phyloP scores from a whole-genome alignment of 2,113 vertebrate species.

The Solea solea region DNA sequence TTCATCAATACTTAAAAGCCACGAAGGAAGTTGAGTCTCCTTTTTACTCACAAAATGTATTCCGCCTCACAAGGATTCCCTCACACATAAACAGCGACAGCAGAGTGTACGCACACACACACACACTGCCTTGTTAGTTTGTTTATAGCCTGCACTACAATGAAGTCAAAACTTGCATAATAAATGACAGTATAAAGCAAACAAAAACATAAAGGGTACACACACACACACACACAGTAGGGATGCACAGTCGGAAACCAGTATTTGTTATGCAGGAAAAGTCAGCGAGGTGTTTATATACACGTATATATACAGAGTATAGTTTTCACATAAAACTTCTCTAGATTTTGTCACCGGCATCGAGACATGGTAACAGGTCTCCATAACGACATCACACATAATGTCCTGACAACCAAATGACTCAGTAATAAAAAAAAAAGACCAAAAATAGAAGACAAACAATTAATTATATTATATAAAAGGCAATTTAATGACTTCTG shows the following conservation, averaged over 20 bases:
- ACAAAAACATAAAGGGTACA: not conserved
- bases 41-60: not conserved
- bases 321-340: not conserved
- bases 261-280: constrained; percentile 27
- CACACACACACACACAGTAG: constrained; percentile 6
- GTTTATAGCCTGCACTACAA: constrained; percentile 19
- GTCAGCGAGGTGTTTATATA: not conserved
- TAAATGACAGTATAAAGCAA: not conserved
- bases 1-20: not conserved
- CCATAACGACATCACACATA: constrained; percentile 32
- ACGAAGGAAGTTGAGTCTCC: not conserved
- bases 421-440: constrained; percentile 34
- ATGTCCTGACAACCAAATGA: constrained; percentile 42
- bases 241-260: constrained; percentile 14
- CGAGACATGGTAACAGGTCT: constrained; percentile 23
- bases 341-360: not conserved
- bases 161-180: constrained; percentile 7
- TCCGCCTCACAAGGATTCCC: not conserved
- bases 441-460: constrained; percentile 27
- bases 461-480: not conserved
- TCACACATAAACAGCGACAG: not conserved
- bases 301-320: not conserved
- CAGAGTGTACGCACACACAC: not conserved
- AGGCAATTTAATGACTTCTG: not conserved
- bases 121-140: not conserved